Percentiles rank a stretch among this genome's conserved stretches.
Evolutionary conservation across 2,113 vertebrate genomes (phyloP).

Genomic region (Steatornis caripensis): DNA sequence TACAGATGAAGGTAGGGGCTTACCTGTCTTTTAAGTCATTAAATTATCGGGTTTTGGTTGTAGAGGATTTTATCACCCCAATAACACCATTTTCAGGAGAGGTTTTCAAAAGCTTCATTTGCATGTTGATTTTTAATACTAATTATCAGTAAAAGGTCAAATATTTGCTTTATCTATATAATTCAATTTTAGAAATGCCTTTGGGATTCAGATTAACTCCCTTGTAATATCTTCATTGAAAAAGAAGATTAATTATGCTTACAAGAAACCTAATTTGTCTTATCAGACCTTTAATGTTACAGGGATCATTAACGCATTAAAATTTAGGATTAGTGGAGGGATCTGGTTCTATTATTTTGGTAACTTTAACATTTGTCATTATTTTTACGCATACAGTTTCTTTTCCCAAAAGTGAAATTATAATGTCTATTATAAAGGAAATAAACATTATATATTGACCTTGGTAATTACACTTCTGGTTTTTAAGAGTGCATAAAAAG

Average conservation of each 20-base stretch:
- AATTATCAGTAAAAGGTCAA: conserved; percentile 82
- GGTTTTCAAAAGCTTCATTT: conserved; percentile 68
- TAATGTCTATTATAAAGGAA: conserved; percentile 75
- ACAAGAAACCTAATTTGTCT: conserved; percentile 84
- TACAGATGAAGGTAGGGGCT: not conserved
- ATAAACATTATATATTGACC: conserved; percentile 83
- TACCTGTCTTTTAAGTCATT: conserved; percentile 4
- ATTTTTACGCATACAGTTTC: conserved; percentile 77
- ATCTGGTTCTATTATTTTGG: conserved; percentile 74
- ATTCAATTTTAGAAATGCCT: conserved; percentile 82
- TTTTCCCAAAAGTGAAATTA: conserved; percentile 75
- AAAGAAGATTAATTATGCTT: conserved; percentile 84
- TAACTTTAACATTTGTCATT: conserved; percentile 79
- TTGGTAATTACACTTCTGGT: conserved; percentile 76
- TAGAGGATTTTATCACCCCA: conserved; percentile 34
- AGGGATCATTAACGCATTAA: conserved; percentile 78
- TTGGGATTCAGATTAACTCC: conserved; percentile 80
- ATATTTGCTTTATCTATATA: conserved; percentile 84
- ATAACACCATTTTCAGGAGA: not conserved
- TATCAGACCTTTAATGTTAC: conserved; percentile 83
- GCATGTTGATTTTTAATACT: conserved; percentile 70
- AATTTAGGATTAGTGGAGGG: conserved; percentile 78
- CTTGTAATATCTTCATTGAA: conserved; percentile 83
- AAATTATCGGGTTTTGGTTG: conserved; percentile 25
- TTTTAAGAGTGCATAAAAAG: conserved; percentile 76